These are phyloP conservation scores for Periophthalmus magnuspinnatus DNA, from an alignment of 2,797 vertebrate species.

Conservation along the genomic window DNA sequence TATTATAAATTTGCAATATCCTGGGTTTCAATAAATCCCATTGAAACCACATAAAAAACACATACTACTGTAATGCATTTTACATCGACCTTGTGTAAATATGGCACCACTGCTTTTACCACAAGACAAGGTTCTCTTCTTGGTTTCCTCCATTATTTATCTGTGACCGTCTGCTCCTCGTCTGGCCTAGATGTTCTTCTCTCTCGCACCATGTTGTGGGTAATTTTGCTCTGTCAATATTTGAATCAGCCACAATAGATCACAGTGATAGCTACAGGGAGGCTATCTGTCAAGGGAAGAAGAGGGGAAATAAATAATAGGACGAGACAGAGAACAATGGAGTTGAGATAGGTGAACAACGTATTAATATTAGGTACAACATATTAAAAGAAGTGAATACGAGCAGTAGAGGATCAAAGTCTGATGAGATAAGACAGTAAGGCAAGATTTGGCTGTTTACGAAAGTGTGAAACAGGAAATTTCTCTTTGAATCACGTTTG, in stretches of 20 bases:
- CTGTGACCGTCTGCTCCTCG: background rate
- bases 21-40: background rate
- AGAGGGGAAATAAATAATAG: background rate
- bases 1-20: too few species aligned
- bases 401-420: constrained; percentile 20
- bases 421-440: constrained; percentile 4
- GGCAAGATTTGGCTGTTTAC: constrained; percentile 20
- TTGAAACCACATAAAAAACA: background rate
- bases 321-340: background rate
- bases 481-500: constrained; percentile 42
- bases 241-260: constrained; percentile 17
- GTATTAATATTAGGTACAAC: background rate
- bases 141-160: constrained; percentile 3
- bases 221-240: constrained; percentile 17
- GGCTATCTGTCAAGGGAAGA: background rate
- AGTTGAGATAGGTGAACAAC: background rate
- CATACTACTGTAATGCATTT: background rate
- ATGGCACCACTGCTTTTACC: background rate
- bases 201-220: background rate
- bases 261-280: constrained; percentile 1
- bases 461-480: constrained; percentile 31
- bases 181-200: background rate
- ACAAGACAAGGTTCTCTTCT: constrained; percentile 6
- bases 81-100: background rate
- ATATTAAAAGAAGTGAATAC: background rate